A percentile compares a stretch with the other conserved stretches of the same genome.
Evolutionary conservation across 1,140 invertebrate species (phyloP).

Genomic region (Batillaria attramentaria): DNA sequence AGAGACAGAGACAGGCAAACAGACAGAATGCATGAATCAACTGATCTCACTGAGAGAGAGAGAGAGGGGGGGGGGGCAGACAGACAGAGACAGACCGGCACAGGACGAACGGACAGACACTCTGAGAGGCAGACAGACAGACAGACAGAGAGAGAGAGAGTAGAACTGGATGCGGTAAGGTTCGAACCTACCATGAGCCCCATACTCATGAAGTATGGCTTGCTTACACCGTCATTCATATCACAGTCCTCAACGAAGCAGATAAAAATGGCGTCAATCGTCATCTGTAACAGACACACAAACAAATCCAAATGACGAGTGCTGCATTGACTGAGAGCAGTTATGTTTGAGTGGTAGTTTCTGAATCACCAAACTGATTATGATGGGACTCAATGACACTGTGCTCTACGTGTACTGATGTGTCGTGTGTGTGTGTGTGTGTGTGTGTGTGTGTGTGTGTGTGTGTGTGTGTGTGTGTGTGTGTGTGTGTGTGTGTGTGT

Average conservation of each 20-base stretch:
- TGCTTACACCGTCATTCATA: conserved; percentile 80
- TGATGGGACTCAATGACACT: too few species aligned
- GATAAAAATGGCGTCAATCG: conserved; percentile 94
- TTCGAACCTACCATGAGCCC: conserved; percentile 78
- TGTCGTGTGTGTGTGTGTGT: too few species aligned
- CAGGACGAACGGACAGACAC: conserved; percentile 9
- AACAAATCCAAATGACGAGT: background rate
- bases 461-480: too few species aligned
- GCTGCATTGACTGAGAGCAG: too few species aligned
- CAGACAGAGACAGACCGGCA: background rate
- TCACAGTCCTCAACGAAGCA: conserved; percentile 80
- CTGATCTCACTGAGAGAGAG: background rate
- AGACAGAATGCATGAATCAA: background rate
- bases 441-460: too few species aligned
- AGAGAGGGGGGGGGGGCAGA: background rate
- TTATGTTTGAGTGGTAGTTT: too few species aligned
- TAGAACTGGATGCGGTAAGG: background rate
- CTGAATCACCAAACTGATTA: too few species aligned
- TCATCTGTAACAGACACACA: conserved; percentile 80
- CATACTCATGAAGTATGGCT: conserved; percentile 84
- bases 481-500: too few species aligned
- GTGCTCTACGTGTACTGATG: too few species aligned
- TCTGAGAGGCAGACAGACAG: background rate
- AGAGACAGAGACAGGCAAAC: conserved; percentile 4
- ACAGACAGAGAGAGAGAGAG: conserved; percentile 15